These are phyloP conservation scores for Lutra lutra DNA, from an alignment of 2,797 vertebrate genomes.

Conservation along the genomic window DNA sequence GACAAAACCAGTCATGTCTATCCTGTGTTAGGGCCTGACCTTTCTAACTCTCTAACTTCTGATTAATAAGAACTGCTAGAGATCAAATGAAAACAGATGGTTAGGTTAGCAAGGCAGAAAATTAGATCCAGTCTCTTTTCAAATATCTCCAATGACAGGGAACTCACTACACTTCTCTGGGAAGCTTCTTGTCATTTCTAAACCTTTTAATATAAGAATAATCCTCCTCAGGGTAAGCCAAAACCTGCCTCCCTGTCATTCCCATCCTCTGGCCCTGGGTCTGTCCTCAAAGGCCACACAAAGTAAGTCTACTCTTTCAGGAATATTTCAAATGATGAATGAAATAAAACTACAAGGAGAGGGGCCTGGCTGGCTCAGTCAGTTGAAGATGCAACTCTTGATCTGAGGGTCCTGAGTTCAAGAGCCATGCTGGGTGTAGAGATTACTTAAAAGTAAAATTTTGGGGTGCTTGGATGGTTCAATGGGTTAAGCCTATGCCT, in stretches of 20 bases:
- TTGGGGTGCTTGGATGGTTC: not conserved
- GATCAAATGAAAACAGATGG: slow-evolving; percentile 10
- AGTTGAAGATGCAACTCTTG: not conserved
- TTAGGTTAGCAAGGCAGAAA: slow-evolving; percentile 5
- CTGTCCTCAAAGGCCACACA: not conserved
- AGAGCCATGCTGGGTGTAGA: not conserved
- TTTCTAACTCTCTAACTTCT: not conserved
- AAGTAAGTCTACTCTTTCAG: not conserved
- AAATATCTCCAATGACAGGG: not conserved
- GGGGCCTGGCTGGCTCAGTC: not conserved
- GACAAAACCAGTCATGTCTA: not conserved
- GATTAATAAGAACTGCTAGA: not conserved
- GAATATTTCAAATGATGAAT: not conserved
- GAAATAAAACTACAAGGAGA: not conserved
- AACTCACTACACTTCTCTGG: not conserved
- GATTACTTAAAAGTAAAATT: not conserved
- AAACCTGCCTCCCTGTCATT: not conserved
- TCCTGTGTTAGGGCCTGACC: not conserved
- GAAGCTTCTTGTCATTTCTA: not conserved
- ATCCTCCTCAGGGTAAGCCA: not conserved
- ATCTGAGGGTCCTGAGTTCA: not conserved
- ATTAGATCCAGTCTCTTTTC: not conserved
- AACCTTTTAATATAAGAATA: slow-evolving; percentile 20
- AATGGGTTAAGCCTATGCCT: too few species aligned
- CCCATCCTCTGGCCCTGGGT: not conserved